Percentiles rank a stretch among this genome's conserved stretches.
phyloP scores from a whole-genome alignment of 2,888 invertebrate genomes.

The Drosophila nigricruria region DNA sequence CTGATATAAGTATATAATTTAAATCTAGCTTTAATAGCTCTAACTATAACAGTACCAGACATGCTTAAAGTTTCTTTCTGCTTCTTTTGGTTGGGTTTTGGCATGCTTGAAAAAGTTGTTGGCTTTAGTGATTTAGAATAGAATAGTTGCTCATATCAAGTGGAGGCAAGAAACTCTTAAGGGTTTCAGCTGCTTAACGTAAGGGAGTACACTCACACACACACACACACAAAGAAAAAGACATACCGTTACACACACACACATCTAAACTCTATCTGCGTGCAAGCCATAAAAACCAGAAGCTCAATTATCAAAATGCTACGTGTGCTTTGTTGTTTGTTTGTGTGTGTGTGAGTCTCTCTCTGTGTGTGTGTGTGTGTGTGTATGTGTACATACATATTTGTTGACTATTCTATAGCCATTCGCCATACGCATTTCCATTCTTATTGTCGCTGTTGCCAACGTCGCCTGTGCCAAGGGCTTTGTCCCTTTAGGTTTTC shows the following conservation, averaged over 20 bases:
- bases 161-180: conserved; percentile 27
- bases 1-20: no score
- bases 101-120: conserved; percentile 2
- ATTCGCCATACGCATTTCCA: conserved; percentile 41
- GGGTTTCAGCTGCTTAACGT: conserved; percentile 32
- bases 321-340: conserved; percentile 61
- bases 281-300: conserved; percentile 76
- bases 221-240: background rate
- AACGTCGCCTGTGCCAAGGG: conserved; percentile 27
- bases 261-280: conserved; percentile 57
- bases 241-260: conserved; percentile 4
- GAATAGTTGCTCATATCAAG: conserved; percentile 55
- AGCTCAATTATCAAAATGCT: conserved; percentile 79
- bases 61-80: background rate
- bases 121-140: conserved; percentile 48
- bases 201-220: conserved; percentile 18
- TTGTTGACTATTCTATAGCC: conserved; percentile 39
- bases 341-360: conserved; percentile 12
- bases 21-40: no score
- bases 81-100: background rate
- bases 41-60: no score
- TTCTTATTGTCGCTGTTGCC: conserved; percentile 37
- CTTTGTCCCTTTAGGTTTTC: conserved; percentile 63
- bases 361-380: conserved; percentile 4
- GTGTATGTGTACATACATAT: conserved; percentile 25